Base-by-base conservation (phyloP, 2,888 invertebrate species). In the Ditula angustiorana region DNA sequence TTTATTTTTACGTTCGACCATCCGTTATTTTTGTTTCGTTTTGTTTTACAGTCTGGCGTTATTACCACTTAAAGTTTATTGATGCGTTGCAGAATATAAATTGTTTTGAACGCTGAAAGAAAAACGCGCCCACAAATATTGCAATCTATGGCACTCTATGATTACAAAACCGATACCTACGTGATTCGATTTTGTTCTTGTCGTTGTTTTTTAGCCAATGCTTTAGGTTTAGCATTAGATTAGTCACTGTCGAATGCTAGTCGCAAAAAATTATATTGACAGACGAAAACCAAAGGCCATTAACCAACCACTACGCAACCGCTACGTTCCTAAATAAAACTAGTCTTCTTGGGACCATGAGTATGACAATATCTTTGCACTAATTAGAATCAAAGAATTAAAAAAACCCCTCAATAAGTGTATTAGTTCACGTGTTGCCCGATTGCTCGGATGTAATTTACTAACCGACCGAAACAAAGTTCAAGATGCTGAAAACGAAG, bases 111-210 rank as follows among this genome's bases (percentile, higher is more conserved):
- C 16, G 41, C 28, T 11, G 28, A 21, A 52, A n/a, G 50, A 52
- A 33, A 58, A n/a, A 50, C 35, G 24, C 37, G 8, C 24, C 13
- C 19, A 28, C 28, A 35, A n/a, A 58, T 68, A n/a, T n/a, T n/a
- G n/a, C 71, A 62, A 55, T 71, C 67, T 73, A 69, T 68, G 71
- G 71, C 64, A 70, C 16, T 50, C n/a, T 44, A 50, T 63, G 57
- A 58, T 63, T 44, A 52, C 50, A 83, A 82, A 88, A 83, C 78
- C 80, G 81, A 89, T 86, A 79, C 73, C 75, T 80, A 88, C 90
- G 89, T 89, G 90, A 88, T 86, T 90, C 86, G 81, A 90, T 90
- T 88, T 85, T 81, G 76, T 81, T 83, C 77, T 72, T 78, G 77
- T 79, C 78, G 78, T 78, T 67, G 77, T 85, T 86, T 85, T 85